Conservation (phyloP, 2,888 invertebrate species). For the Meghimatium bilineatum region DNA sequence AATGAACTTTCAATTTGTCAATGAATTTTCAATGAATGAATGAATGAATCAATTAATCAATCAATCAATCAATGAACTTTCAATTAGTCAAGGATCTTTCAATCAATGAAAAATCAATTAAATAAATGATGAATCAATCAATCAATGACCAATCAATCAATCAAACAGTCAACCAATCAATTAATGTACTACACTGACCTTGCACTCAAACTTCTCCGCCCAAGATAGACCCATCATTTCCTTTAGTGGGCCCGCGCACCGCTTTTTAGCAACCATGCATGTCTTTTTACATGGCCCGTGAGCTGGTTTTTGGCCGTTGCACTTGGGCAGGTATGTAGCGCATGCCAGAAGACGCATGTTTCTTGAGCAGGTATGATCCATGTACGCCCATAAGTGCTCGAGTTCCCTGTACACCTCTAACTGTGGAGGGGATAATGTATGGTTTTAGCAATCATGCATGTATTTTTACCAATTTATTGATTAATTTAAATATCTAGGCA, state of each 20-base stretch:
- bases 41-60: no score
- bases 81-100: no score
- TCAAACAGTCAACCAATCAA: no score
- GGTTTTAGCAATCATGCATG: no score
- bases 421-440: constrained; percentile 43
- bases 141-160: no score
- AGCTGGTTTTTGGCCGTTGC: constrained; percentile 58
- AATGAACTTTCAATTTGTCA: no score
- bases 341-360: constrained; percentile 65
- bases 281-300: constrained; percentile 39
- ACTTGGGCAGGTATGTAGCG: constrained; percentile 65
- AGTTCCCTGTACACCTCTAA: constrained; percentile 60
- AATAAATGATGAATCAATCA: no score
- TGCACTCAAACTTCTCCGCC: constrained; percentile 30
- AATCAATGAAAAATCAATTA: no score
- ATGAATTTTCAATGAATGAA: no score
- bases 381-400: constrained; percentile 64
- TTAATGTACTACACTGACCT: constrained; percentile 1
- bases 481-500: no score
- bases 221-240: constrained; percentile 24
- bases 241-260: constrained; percentile 7
- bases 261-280: constrained; percentile 37
- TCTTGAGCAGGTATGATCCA: constrained; percentile 66
- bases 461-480: no score
- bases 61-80: no score